These are phyloP conservation scores for Epinotia demarniana DNA, from an alignment of 2,888 invertebrate species.

Conservation along the genomic window DNA sequence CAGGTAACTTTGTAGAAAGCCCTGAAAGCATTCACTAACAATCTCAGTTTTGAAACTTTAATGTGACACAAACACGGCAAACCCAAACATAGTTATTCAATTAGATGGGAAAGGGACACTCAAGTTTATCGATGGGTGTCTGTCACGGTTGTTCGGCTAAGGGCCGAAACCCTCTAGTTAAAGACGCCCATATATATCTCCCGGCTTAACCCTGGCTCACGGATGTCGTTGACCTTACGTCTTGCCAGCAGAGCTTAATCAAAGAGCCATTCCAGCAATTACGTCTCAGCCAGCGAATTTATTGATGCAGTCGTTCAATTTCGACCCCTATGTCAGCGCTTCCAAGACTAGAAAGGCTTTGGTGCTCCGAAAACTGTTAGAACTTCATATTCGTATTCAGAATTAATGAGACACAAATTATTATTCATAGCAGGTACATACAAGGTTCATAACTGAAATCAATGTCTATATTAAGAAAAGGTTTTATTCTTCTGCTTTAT, in stretches of 20 bases:
- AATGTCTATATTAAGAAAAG: background rate
- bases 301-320: conserved; percentile 28
- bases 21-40: conserved; percentile 24
- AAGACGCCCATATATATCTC: conserved; percentile 44
- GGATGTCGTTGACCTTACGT: conserved; percentile 39
- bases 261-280: conserved; percentile 41
- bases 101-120: conserved; percentile 43
- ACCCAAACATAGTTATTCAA: conserved; percentile 43
- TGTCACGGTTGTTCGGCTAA: conserved; percentile 35
- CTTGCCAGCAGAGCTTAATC: conserved; percentile 41
- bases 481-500: background rate
- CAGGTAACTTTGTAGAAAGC: conserved; percentile 9
- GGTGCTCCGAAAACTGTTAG: background rate
- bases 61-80: conserved; percentile 34
- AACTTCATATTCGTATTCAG: conserved; percentile 8
- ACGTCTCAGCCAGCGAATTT: conserved; percentile 30
- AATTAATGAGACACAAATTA: background rate
- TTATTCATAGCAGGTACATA: background rate
- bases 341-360: conserved; percentile 11
- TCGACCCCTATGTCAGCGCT: conserved; percentile 11
- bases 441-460: background rate
- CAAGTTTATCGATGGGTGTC: conserved; percentile 41
- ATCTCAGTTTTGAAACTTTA: conserved; percentile 32
- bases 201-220: conserved; percentile 42
- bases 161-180: conserved; percentile 35